Base-by-base conservation (phyloP, 2,113 vertebrate species). In the Myrmecophaga tridactyla region DNA sequence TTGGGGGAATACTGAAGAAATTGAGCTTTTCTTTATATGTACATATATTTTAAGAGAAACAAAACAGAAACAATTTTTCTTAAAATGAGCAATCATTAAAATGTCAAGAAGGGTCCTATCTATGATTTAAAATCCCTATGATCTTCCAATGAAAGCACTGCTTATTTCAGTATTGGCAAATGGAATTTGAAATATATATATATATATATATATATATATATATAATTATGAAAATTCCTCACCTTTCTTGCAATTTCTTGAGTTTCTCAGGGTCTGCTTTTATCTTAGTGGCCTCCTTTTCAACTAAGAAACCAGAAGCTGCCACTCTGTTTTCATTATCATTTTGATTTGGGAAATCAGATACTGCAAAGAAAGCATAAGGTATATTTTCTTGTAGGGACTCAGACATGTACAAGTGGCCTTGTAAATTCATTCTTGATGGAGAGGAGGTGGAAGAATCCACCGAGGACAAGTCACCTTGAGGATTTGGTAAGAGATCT, bases 241-340 rank as follows among this genome's bases (percentile, higher is more conserved):
- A 97, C 98, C 98, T 98, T 78, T 97, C 94, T 60, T 90, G 95
- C 11, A 98, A 82, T 89, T 97, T 97, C 82, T 96, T 97, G 67
- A 98, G 95, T 82, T 97, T 98, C 92, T 98, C 97, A 3, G 97
- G 92, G 48, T 98, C 96, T 15, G 90, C 53, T 48, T 81, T 92
- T 56, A 70, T 80, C n/a, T 95, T 92, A 31, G 70, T 80, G 36
- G 3, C 73, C 53, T 83, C 91, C 36, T 97, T 93, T 51, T 72
- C 23, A 53, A 62, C 82, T 46, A 31, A 13, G n/a, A 93, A 80
- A 51, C 21, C 46, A 70, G 84, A 94, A 34, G n/a, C 3, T 10
- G 29, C 70, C 12, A 15, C 13, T 34, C 39, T 72, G 56, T n/a
- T 85, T 8, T 27, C 63, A 43, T 34, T n/a, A 1, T 18, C 91